Evolutionary conservation across 2,888 invertebrate genomes (phyloP).

Genomic region (Parnassius orleans): DNA sequence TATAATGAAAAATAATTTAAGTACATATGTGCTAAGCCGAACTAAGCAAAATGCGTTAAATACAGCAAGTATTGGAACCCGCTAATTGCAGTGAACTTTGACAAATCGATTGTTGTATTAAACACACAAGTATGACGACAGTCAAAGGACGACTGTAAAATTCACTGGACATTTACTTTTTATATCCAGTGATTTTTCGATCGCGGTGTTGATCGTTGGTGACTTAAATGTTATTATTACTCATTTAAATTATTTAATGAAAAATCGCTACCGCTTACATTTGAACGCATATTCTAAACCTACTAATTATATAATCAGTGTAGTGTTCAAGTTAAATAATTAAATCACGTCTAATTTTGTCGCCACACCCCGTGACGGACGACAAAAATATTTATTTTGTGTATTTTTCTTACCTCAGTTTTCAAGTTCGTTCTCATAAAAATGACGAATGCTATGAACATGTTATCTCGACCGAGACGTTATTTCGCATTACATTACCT

Average conservation of each 20-base stretch:
- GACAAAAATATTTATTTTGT: not conserved
- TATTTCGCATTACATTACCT: conserved; percentile 62
- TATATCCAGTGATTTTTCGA: not conserved
- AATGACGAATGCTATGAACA: conserved; percentile 12
- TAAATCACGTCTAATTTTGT: conserved; percentile 6
- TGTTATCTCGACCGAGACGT: conserved; percentile 44
- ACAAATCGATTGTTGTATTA: not conserved
- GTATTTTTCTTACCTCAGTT: not conserved
- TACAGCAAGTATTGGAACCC: not conserved
- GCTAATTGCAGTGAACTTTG: not conserved
- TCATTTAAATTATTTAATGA: not conserved
- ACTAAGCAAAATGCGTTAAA: too few species aligned
- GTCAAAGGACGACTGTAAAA: not conserved
- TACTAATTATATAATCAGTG: conserved; percentile 10
- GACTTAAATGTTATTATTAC: not conserved
- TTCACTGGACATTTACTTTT: not conserved
- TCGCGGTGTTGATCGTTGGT: not conserved
- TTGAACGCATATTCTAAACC: not conserved
- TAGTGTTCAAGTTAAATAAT: conserved; percentile 21
- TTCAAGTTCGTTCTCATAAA: not conserved
- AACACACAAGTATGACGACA: not conserved
- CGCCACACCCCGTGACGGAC: not conserved
- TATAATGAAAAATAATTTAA: too few species aligned
- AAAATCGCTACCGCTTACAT: conserved; percentile 4
- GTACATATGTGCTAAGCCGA: too few species aligned